phyloP scores from a whole-genome alignment of 2,888 invertebrate genomes.

The Electrophaes corylata region DNA sequence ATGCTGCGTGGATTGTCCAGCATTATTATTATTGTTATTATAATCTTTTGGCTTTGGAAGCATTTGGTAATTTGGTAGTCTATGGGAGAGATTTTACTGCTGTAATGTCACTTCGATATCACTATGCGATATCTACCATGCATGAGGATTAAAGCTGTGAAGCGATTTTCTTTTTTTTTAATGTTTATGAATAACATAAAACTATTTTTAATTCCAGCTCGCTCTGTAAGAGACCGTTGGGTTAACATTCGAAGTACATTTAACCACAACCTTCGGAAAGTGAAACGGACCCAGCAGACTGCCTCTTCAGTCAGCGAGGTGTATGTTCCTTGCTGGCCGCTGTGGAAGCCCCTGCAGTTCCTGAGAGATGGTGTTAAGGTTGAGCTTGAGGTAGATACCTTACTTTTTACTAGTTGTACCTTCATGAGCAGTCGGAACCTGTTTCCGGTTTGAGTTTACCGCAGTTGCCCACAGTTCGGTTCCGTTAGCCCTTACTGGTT shows the following conservation, averaged over 20 bases:
- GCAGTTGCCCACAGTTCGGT: not conserved
- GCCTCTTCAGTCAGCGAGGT: slow-evolving; percentile 57
- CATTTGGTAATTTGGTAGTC: too few species aligned
- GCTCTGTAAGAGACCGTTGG: slow-evolving; percentile 75
- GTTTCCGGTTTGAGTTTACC: not conserved
- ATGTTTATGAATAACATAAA: not conserved
- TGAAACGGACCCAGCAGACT: slow-evolving; percentile 62
- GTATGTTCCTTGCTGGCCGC: slow-evolving; percentile 74
- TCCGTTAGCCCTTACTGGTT: too few species aligned
- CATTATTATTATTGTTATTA: too few species aligned
- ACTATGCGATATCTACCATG: too few species aligned
- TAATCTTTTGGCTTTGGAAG: too few species aligned
- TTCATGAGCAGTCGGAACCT: too few species aligned
- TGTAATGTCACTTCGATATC: too few species aligned
- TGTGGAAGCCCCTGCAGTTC: slow-evolving; percentile 75
- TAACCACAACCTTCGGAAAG: slow-evolving; percentile 69
- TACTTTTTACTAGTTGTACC: too few species aligned
- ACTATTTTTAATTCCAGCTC: slow-evolving; percentile 51
- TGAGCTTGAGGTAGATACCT: slow-evolving; percentile 46
- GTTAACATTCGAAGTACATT: slow-evolving; percentile 78
- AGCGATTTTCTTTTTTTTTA: too few species aligned
- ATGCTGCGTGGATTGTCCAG: too few species aligned
- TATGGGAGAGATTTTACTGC: too few species aligned
- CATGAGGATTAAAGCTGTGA: too few species aligned
- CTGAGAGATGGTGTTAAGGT: slow-evolving; percentile 57